Evolutionary conservation across 92 coral and sea anemone species (phyloP), one percentile per base, ranked within the genome.

Genomic region (Zoanthus gigantus): DNA sequence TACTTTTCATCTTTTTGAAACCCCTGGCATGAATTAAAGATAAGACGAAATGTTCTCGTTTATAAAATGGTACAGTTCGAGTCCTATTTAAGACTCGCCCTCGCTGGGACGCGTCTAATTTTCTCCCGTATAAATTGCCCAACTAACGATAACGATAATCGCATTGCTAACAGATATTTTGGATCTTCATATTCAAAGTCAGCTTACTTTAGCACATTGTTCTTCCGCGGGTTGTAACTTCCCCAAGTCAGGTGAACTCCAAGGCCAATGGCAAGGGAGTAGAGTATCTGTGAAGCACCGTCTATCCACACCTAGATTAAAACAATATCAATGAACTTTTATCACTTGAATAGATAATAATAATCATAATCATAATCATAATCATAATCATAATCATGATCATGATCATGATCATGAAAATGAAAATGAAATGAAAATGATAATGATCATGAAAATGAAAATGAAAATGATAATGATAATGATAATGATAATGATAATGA

Each of bases 231-330:
- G 66, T 94, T 96, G 91, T 94, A 96, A 83, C 98, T 96, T 69
- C 96, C 94, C 77, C 95, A 96, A 10, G 90, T 93, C 9, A 96
- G 92, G 12, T 91, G 90, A 12, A 94, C 98, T 11, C 98, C 98
- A 66, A 94, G 76, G 4, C 98, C 98, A 88, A 96, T 91, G 0
- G 95, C 92, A 63, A 96, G 79, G 1, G 98, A 94, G 82, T 94
- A 94, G 69, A 94, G 87, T 44, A 96, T 94, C 74, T 94, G 98
- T 0, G 98, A 91, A 1, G 98, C 98, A 9, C 95, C 98, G 45
- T 91, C 98, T 0, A 96, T 78, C 98, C 98, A 96, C 18, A 94
- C 98, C 98, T 96, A 72, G 15, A 32, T 3, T 9, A 7, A 18
- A 63, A 63, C 6, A 28, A 9, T 63, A 2, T 18, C 23, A 23